These are phyloP conservation scores for Chironomus tepperi DNA, from an alignment of 1,140 invertebrate genomes.

Conservation along the genomic window DNA sequence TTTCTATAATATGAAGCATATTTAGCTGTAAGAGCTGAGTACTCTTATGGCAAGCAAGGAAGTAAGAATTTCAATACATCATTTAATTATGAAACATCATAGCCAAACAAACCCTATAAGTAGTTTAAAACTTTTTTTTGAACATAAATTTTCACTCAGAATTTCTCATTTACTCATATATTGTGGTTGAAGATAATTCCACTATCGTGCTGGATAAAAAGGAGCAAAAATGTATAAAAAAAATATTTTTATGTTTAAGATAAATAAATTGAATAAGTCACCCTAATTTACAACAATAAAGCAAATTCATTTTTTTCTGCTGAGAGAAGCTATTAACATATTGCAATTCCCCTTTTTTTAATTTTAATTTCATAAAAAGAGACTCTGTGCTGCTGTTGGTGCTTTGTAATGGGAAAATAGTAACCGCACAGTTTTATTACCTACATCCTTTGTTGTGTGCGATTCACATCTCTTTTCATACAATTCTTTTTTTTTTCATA, in stretches of 20 bases:
- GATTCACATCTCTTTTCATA: neutral
- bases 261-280: slow-evolving; percentile 1
- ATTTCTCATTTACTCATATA: too few species aligned
- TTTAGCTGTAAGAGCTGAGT: too few species aligned
- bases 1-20: too few species aligned
- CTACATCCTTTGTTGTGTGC: slow-evolving; percentile 9
- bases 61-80: too few species aligned
- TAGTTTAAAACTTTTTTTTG: too few species aligned
- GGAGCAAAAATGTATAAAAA: neutral
- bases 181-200: too few species aligned
- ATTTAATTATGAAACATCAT: too few species aligned
- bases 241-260: neutral
- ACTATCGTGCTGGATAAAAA: neutral
- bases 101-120: too few species aligned
- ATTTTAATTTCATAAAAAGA: neutral
- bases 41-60: too few species aligned
- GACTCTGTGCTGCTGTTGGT: neutral
- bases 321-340: slow-evolving; percentile 18
- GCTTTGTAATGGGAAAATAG: neutral
- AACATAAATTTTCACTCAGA: too few species aligned
- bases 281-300: slow-evolving; percentile 3
- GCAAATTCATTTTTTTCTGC: neutral
- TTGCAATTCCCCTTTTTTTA: slow-evolving; percentile 12
- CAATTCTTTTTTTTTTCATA: too few species aligned
- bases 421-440: slow-evolving; percentile 11